Conservation (phyloP, 2,113 vertebrate genomes). For the Fregata magnificens region DNA sequence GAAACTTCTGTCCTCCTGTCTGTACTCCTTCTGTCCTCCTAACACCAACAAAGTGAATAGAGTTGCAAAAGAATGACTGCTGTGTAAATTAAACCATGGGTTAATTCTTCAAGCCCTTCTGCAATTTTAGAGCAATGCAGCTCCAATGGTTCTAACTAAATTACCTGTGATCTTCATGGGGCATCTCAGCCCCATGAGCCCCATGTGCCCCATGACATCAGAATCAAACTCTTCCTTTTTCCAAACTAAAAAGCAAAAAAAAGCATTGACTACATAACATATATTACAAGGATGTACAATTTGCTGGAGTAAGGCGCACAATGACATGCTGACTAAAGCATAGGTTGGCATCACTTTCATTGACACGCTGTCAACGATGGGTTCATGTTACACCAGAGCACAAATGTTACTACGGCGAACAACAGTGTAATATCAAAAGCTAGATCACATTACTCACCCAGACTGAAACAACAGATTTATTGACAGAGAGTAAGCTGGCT, state of each 20-base stretch:
- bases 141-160: neutral
- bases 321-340: neutral
- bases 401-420: neutral
- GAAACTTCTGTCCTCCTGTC: neutral
- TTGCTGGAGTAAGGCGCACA: neutral
- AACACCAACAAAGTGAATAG: neutral
- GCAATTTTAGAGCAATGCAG: neutral
- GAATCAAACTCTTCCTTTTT: neutral
- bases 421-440: neutral
- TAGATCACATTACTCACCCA: neutral
- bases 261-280: rapidly evolving
- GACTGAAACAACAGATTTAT: neutral
- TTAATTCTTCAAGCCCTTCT: neutral
- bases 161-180: neutral
- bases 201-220: neutral
- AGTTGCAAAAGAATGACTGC: neutral
- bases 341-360: neutral
- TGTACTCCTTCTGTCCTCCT: neutral
- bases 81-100: neutral
- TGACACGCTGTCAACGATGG: neutral
- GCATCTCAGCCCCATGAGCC: neutral
- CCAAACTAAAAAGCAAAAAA: rapidly evolving
- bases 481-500: neutral
- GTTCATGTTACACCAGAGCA: neutral
- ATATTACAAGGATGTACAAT: neutral